These are phyloP conservation scores for Germaria angustata DNA, from an alignment of 2,888 invertebrate genomes.

Conservation along the genomic window DNA sequence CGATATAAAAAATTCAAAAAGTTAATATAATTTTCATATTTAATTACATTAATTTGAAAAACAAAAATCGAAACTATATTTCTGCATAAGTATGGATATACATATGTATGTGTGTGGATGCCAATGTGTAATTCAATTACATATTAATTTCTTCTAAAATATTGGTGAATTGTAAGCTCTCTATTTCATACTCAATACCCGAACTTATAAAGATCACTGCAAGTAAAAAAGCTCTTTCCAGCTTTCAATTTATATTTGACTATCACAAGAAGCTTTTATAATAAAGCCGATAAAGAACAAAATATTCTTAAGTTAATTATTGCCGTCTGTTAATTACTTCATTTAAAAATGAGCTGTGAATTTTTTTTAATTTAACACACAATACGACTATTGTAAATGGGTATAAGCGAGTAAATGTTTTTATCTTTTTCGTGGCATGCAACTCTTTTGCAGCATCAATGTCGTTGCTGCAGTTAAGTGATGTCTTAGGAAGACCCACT, in stretches of 20 bases:
- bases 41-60: too few relatives aligned
- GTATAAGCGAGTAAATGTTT: background rate
- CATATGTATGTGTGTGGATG: too few relatives aligned
- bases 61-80: too few relatives aligned
- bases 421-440: background rate
- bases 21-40: too few relatives aligned
- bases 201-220: background rate
- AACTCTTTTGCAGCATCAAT: constrained; percentile 25
- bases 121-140: too few relatives aligned
- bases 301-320: constrained; percentile 39
- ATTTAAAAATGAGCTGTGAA: constrained; percentile 57
- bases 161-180: too few relatives aligned
- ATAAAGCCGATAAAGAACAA: constrained; percentile 1
- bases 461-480: constrained; percentile 12
- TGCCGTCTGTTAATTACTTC: constrained; percentile 50
- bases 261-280: constrained; percentile 29
- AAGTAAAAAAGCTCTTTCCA: constrained; percentile 34
- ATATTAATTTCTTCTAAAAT: too few relatives aligned
- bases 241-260: background rate
- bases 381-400: constrained; percentile 13
- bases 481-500: constrained; percentile 62
- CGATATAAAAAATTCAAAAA: too few relatives aligned
- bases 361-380: constrained; percentile 54
- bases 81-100: too few relatives aligned
- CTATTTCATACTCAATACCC: background rate